Evolutionary conservation across 2,797 vertebrate genomes (phyloP).

Genomic region (Loriculus beryllinus): DNA sequence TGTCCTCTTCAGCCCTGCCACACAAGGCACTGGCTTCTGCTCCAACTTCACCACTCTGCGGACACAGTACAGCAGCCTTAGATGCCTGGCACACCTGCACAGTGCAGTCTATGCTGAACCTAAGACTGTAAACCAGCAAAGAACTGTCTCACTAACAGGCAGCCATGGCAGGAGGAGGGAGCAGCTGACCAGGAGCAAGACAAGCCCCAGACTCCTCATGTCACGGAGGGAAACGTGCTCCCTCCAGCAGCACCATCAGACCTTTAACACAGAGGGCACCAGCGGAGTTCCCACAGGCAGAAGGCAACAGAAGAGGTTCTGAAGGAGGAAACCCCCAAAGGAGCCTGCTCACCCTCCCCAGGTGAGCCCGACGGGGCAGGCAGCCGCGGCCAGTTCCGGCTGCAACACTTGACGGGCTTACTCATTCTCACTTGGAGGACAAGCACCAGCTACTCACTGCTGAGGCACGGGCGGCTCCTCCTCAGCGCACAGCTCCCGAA

Average conservation of each 20-base stretch:
- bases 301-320: neutral
- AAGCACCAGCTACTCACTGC: neutral
- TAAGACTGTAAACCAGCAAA: neutral
- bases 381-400: neutral
- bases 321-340: neutral
- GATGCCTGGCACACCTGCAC: neutral
- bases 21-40: accelerated
- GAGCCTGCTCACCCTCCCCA: neutral
- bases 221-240: neutral
- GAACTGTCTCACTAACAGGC: neutral
- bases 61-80: accelerated
- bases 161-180: neutral
- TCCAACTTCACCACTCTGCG: accelerated
- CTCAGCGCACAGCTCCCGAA: neutral
- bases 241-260: neutral
- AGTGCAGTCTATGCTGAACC: accelerated
- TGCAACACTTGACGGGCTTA: neutral
- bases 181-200: neutral
- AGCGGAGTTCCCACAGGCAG: neutral
- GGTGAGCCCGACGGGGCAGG: neutral
- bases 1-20: neutral
- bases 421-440: neutral
- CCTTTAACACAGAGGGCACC: neutral
- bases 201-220: accelerated
- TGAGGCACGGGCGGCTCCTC: neutral